Evolutionary conservation across 2,888 invertebrate genomes (phyloP), one percentile per base, ranked within the genome.

Genomic region (Drosophila mimica): DNA sequence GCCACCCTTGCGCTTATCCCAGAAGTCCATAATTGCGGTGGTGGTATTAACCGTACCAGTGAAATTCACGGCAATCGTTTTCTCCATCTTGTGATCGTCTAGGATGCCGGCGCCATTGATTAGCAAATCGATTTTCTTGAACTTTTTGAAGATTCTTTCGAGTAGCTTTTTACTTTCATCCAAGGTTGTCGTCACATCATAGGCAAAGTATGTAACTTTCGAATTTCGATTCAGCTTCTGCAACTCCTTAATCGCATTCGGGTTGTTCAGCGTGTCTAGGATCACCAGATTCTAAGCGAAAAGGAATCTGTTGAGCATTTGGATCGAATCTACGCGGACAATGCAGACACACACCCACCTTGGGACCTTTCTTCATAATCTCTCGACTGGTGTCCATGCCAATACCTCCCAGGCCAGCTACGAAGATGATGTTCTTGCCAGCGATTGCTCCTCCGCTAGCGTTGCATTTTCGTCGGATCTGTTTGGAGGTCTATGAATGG

Each of bases 1-100:
- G 3, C 93, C 93, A 0, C 93, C 93, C 40, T 91, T 91, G 30
- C 92, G 91, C 70, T 91, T 92, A 57, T 93, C 91, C 93, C 93
- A 93, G 65, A 92, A 92, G 5, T 92, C 88, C 74, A 93, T 75
- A 0, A 90, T 93, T 70, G 90, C 91, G 11, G 91, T 78, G 4
- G 79, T 85, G n/a, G 86, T 88, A 33, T 91, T 91, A 8, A 91
- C 89, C 71, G 89, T 63, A 0, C 90, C 88, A 0, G 81, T 85
- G 43, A 91, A 82, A 51, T 91, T 91, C 0, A 89, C 67, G 6
- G 83, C 79, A 34, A 91, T 85, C 8, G 85, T 81, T 17, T 79
- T 76, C 31, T 89, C 86, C 36, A 91, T 83, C 56, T 87, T 73
- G 52, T 85, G 72, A 40, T 91, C 91, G 28, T 88, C 81, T 9